Evolutionary conservation across 2,888 invertebrate genomes (phyloP).

Genomic region (Sarcophaga rosellei): DNA sequence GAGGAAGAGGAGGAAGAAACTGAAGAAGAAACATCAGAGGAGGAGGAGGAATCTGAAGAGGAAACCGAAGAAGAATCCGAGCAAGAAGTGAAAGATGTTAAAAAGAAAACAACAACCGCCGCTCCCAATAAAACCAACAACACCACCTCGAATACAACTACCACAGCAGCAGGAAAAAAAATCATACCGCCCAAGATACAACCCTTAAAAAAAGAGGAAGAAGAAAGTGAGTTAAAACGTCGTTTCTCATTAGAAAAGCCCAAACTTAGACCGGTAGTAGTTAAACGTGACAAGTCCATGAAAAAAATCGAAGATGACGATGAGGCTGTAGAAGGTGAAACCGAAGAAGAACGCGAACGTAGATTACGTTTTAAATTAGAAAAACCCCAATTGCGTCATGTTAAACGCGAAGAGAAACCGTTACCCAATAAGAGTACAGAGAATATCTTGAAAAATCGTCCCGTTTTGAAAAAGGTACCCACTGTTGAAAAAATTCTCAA

Average conservation of each 20-base stretch:
- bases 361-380: constrained; percentile 79
- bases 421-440: constrained; percentile 79
- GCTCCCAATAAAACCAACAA: constrained; percentile 27
- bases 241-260: constrained; percentile 80
- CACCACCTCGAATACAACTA: constrained; percentile 23
- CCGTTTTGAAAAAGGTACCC: constrained; percentile 80
- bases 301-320: constrained; percentile 78
- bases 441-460: constrained; percentile 78
- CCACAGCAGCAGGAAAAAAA: constrained; percentile 69
- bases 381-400: constrained; percentile 79
- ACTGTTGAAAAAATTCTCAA: constrained; percentile 79
- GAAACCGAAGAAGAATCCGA: constrained; percentile 71
- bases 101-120: constrained; percentile 59
- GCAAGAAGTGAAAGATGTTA: constrained; percentile 72
- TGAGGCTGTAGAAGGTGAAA: constrained; percentile 77
- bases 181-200: constrained; percentile 61
- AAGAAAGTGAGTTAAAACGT: constrained; percentile 79
- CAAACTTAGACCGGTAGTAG: constrained; percentile 78
- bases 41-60: constrained; percentile 67
- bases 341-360: constrained; percentile 78
- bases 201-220: constrained; percentile 74
- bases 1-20: constrained; percentile 66
- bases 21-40: constrained; percentile 69
- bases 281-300: constrained; percentile 79
- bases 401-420: constrained; percentile 80